Evolutionary conservation across 2,797 vertebrate genomes (phyloP).

Genomic region (Hippopotamyrus pictus): DNA sequence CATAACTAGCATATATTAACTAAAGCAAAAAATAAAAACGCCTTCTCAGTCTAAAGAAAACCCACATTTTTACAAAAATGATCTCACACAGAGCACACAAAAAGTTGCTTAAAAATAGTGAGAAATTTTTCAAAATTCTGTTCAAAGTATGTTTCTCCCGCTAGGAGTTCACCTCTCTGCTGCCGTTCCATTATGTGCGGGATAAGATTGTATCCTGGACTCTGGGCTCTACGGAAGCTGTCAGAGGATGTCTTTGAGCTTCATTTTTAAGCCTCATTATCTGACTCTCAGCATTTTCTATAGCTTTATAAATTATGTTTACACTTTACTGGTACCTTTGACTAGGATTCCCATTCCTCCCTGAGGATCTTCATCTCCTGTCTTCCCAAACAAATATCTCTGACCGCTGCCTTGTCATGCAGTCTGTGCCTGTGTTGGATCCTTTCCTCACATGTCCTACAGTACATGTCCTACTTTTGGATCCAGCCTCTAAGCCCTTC

Average conservation of each 20-base stretch:
- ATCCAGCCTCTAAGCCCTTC: background rate
- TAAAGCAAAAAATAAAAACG: background rate
- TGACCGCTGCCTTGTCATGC: background rate
- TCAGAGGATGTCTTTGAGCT: background rate
- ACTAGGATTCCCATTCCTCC: background rate
- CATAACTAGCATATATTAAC: background rate
- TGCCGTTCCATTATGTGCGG: background rate
- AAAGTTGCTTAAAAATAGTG: background rate
- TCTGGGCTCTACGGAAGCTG: background rate
- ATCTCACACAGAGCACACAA: background rate
- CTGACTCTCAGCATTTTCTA: background rate
- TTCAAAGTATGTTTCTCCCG: background rate
- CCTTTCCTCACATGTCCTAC: background rate
- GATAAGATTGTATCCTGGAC: background rate
- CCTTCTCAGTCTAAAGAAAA: background rate
- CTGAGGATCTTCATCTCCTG: background rate
- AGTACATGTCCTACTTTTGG: background rate
- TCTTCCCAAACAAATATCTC: background rate
- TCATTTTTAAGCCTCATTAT: background rate
- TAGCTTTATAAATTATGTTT: background rate
- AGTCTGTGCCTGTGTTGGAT: background rate
- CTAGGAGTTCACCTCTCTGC: background rate
- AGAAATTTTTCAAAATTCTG: background rate
- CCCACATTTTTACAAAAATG: background rate
- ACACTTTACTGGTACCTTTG: background rate